Conservation (phyloP, 1,140 invertebrate genomes). For the Papilio polyxenes region DNA sequence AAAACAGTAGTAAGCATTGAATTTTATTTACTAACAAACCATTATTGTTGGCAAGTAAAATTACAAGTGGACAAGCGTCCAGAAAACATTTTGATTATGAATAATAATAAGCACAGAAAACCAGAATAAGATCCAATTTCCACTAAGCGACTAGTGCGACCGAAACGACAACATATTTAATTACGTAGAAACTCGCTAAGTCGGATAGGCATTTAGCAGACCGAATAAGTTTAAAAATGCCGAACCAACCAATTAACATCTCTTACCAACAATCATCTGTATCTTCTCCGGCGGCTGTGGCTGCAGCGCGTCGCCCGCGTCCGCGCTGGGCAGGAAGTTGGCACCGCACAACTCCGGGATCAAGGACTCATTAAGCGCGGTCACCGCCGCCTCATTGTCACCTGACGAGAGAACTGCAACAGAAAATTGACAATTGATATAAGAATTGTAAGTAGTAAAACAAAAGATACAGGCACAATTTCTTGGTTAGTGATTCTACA, state of each 20-base stretch:
- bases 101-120: too few relatives aligned
- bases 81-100: too few relatives aligned
- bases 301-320: slow-evolving; percentile 75
- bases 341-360: slow-evolving; percentile 84
- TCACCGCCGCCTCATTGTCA: slow-evolving; percentile 66
- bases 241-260: not conserved
- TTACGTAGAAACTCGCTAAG: not conserved
- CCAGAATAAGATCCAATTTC: too few relatives aligned
- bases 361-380: slow-evolving; percentile 63
- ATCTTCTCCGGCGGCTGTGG: slow-evolving; percentile 85
- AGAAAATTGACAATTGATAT: slow-evolving; percentile 8
- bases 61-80: too few relatives aligned
- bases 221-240: too few relatives aligned
- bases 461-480: not conserved
- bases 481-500: too few relatives aligned
- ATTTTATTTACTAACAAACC: not conserved
- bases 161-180: too few relatives aligned
- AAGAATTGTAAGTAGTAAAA: not conserved
- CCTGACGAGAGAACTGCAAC: slow-evolving; percentile 76
- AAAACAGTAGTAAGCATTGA: not conserved
- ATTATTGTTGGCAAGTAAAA: too few relatives aligned
- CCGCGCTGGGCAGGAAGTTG: slow-evolving; percentile 83
- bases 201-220: not conserved
- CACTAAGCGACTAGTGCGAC: not conserved
- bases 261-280: slow-evolving; percentile 83